phyloP scores from a whole-genome alignment of 2,888 invertebrate species.

The Polydrusus cervinus region DNA sequence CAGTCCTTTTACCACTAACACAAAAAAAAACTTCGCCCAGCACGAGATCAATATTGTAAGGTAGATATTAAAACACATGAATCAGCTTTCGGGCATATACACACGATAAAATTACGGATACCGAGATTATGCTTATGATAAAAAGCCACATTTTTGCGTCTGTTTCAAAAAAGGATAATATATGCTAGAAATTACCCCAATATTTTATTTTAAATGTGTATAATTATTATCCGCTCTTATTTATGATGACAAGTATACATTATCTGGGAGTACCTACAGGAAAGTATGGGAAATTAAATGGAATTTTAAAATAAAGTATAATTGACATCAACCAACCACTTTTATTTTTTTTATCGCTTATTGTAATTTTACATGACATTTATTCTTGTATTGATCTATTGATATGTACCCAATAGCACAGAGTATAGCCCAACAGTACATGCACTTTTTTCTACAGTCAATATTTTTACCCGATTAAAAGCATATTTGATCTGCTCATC shows the following conservation, averaged over 20 bases:
- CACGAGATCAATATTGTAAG: neutral
- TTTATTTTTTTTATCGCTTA: no score
- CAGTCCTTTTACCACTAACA: neutral
- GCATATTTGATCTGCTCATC: no score
- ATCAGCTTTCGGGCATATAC: conserved; percentile 2
- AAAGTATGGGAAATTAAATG: no score
- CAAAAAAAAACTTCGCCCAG: neutral
- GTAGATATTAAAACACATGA: conserved; percentile 14
- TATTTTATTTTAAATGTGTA: conserved; percentile 3
- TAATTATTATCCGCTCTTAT: neutral
- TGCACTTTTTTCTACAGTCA: no score
- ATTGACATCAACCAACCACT: no score
- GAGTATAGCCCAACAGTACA: no score
- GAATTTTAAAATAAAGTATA: no score
- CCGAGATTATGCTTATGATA: conserved; percentile 8
- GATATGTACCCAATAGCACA: no score
- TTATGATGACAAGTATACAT: neutral
- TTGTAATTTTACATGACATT: no score
- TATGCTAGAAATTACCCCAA: neutral
- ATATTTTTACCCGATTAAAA: no score
- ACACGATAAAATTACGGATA: conserved; percentile 3
- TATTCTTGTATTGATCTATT: no score
- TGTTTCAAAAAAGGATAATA: conserved; percentile 2
- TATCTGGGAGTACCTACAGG: no score
- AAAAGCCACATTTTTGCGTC: neutral